These are phyloP conservation scores for Stichopus chloronotus DNA, from an alignment of 35 echinoderm and acorn worm species.

Conservation along the genomic window DNA sequence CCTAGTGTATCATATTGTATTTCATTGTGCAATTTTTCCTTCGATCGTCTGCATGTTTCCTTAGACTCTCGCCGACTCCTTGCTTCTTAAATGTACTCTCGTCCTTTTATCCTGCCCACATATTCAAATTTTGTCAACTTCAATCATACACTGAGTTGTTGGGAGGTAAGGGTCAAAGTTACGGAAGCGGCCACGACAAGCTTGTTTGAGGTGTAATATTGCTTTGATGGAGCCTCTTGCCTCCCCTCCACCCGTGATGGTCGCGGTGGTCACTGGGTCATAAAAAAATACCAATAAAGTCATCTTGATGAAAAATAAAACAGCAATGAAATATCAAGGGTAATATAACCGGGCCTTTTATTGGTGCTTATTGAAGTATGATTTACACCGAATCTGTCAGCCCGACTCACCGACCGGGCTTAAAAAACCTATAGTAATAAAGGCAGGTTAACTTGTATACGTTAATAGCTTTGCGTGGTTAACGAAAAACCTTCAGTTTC, in stretches of 20 bases:
- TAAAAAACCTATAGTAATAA: background rate
- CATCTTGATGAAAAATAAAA: constrained; percentile 46
- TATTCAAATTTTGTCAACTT: too few relatives aligned
- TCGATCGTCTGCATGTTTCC: too few relatives aligned
- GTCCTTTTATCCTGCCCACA: too few relatives aligned
- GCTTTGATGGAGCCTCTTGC: too few relatives aligned
- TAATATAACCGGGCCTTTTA: constrained; percentile 3
- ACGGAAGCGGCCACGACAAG: too few relatives aligned
- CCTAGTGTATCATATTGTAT: too few relatives aligned
- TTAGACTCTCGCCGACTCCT: too few relatives aligned
- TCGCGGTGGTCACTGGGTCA: background rate
- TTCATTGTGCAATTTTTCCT: too few relatives aligned
- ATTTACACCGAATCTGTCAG: background rate
- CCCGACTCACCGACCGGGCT: background rate
- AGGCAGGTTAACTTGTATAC: background rate
- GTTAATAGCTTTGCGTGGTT: constrained; percentile 33
- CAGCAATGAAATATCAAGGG: constrained; percentile 9
- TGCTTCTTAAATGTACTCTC: too few relatives aligned
- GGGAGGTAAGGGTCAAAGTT: too few relatives aligned
- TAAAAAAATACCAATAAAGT: constrained; percentile 22
- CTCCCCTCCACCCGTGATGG: background rate
- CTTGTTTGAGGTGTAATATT: too few relatives aligned
- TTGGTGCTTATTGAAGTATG: background rate
- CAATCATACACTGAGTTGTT: too few relatives aligned
- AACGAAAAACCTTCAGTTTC: background rate